phyloP scores from a whole-genome alignment of 2,888 invertebrate genomes.

The Habrosyne pyritoides region DNA sequence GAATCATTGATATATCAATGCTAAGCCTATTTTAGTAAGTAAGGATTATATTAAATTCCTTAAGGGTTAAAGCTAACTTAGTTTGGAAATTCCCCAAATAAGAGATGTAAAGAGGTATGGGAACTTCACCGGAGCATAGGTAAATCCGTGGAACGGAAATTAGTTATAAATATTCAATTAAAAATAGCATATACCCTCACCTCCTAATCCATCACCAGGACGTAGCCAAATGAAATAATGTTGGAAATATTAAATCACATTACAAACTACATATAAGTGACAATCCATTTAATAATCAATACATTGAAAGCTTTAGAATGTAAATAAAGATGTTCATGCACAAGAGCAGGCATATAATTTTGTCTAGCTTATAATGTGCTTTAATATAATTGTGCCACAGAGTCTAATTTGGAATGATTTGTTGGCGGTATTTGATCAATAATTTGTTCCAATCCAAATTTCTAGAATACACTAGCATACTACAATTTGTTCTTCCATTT shows the following conservation, averaged over 20 bases:
- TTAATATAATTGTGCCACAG: conserved; percentile 33
- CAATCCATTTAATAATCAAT: conserved; percentile 12
- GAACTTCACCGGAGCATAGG: no score
- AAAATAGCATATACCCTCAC: conserved; percentile 43
- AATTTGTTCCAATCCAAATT: not conserved
- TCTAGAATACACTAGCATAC: no score
- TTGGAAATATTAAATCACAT: conserved; percentile 60
- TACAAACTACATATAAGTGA: conserved; percentile 44
- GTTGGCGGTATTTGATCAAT: conserved; percentile 11
- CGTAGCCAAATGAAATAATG: conserved; percentile 31
- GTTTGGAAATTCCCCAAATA: no score
- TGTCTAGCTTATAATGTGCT: conserved; percentile 49
- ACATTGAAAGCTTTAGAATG: conserved; percentile 35
- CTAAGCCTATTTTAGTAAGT: no score
- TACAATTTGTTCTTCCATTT: no score
- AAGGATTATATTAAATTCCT: no score
- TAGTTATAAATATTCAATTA: not conserved
- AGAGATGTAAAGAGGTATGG: no score
- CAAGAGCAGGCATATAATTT: conserved; percentile 11
- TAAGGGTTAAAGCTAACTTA: no score
- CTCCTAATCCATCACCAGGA: conserved; percentile 65
- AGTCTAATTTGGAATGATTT: conserved; percentile 14
- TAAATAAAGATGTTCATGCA: conserved; percentile 38
- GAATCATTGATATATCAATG: no score
- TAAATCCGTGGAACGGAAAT: no score